Evolutionary conservation across 2,797 vertebrate species (phyloP).

Genomic region (Gadopsis bispinosus): DNA sequence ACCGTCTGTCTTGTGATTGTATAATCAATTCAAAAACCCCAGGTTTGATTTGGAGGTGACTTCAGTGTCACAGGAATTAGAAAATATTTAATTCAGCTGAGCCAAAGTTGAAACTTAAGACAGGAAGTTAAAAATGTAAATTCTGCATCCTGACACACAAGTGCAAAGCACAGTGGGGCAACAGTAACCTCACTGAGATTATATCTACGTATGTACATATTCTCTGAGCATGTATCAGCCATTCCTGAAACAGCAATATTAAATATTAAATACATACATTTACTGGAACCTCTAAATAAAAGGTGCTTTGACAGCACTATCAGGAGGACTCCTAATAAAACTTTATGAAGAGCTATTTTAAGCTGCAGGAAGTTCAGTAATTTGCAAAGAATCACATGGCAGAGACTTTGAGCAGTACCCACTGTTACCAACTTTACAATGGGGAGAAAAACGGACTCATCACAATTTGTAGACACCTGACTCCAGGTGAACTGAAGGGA

Average conservation of each 20-base stretch:
- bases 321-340: constrained; percentile 42
- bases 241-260: constrained; percentile 19
- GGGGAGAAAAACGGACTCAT: constrained; percentile 63
- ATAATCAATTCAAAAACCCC: constrained; percentile 10
- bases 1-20: constrained; percentile 6
- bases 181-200: background rate
- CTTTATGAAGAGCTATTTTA: constrained; percentile 54
- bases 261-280: constrained; percentile 30
- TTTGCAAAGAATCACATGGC: constrained; percentile 19
- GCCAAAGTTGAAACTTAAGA: background rate
- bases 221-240: constrained; percentile 19
- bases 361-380: constrained; percentile 9
- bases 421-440: background rate
- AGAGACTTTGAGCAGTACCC: background rate
- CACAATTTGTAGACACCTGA: constrained; percentile 62
- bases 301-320: constrained; percentile 37
- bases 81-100: background rate
- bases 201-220: constrained; percentile 19
- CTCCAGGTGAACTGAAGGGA: constrained; percentile 34
- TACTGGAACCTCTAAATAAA: constrained; percentile 51
- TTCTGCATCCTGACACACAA: background rate
- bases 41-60: constrained; percentile 15
- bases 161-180: background rate
- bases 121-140: background rate
- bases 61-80: background rate